A percentile compares a stretch with the other conserved stretches of the same genome.
Conservation (phyloP, 2,113 vertebrate species). For the Lanius collurio region DNA sequence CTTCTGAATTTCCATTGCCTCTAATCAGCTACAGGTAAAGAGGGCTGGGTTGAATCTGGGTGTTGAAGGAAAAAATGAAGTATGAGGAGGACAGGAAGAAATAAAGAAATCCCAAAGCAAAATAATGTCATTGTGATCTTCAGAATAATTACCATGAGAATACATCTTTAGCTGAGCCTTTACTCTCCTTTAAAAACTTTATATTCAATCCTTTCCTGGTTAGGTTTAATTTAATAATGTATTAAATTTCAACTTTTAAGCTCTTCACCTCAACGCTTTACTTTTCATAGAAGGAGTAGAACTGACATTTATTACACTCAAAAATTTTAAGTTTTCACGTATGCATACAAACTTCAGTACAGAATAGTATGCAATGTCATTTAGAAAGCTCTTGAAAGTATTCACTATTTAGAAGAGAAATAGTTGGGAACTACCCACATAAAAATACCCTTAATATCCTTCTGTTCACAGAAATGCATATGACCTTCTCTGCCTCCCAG, state of each 20-base stretch:
- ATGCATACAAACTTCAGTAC: not conserved
- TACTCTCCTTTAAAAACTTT: not conserved
- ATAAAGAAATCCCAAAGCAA: not conserved
- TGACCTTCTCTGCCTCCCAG: not conserved
- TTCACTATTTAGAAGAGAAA: not conserved
- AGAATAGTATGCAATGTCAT: not conserved
- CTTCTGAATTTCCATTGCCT: slow-evolving; percentile 4
- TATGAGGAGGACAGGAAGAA: not conserved
- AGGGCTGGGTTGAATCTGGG: not conserved
- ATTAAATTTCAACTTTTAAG: not conserved
- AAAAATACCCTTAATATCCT: not conserved
- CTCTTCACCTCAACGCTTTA: not conserved
- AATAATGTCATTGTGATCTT: not conserved
- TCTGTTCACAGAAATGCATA: not conserved
- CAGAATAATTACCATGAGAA: not conserved
- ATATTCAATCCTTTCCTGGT: not conserved
- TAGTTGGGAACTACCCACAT: not conserved
- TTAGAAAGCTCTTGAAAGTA: not conserved
- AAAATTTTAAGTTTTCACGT: not conserved
- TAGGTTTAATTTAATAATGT: not conserved
- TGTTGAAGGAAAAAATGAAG: not conserved
- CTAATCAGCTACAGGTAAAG: slow-evolving; percentile 20
- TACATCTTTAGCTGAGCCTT: not conserved
- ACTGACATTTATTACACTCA: not conserved
- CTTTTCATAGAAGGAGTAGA: not conserved